phyloP scores from a whole-genome alignment of 2,797 vertebrate species.

The Etheostoma perlongum region DNA sequence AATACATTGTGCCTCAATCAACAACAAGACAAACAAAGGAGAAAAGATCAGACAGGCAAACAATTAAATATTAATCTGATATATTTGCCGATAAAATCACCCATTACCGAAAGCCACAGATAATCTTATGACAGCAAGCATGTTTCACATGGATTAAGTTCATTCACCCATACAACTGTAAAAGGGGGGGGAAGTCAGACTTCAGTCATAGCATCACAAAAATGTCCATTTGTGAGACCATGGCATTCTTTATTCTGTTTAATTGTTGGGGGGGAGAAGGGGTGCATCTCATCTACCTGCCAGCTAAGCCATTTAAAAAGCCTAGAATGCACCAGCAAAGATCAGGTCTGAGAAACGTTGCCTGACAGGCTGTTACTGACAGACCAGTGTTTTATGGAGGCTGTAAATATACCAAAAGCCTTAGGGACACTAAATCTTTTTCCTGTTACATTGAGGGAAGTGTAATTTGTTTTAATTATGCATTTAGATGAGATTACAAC shows the following conservation, averaged over 20 bases:
- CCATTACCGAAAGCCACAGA: background rate
- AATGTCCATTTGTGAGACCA: constrained; percentile 10
- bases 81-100: constrained; percentile 14
- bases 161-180: constrained; percentile 6
- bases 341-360: constrained; percentile 67
- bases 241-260: constrained; percentile 14
- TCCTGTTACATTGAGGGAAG: constrained; percentile 66
- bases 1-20: constrained; percentile 12
- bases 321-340: constrained; percentile 65
- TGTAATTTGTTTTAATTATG: constrained; percentile 82
- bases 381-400: constrained; percentile 79
- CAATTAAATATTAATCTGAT: constrained; percentile 9
- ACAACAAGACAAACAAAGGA: background rate
- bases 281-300: constrained; percentile 60
- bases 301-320: constrained; percentile 59
- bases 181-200: background rate
- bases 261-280: constrained; percentile 36
- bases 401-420: constrained; percentile 80
- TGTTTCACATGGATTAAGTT: background rate
- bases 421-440: constrained; percentile 80
- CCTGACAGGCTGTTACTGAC: constrained; percentile 79
- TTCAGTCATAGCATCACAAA: constrained; percentile 3
- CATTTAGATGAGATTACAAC: constrained; percentile 80
- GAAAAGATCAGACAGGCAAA: background rate
- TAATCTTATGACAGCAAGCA: constrained; percentile 1